phyloP scores from a whole-genome alignment of 2,888 invertebrate species.

The Miltochrista miniata region DNA sequence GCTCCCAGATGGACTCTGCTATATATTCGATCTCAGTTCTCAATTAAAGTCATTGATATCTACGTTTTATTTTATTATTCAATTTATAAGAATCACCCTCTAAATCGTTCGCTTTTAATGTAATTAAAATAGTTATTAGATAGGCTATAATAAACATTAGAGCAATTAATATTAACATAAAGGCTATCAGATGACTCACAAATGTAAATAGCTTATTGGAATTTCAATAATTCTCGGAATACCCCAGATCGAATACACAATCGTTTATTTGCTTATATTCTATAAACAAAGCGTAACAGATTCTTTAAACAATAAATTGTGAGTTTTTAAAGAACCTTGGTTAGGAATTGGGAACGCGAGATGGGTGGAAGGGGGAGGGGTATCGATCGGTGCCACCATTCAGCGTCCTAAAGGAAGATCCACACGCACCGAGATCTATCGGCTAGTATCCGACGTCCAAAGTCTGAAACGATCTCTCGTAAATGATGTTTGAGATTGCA shows the following conservation, averaged over 20 bases:
- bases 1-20: no score
- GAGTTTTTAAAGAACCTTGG: constrained; percentile 32
- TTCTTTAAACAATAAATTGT: constrained; percentile 4
- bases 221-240: constrained; percentile 8
- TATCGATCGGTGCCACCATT: constrained; percentile 55
- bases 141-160: background rate
- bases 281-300: constrained; percentile 6
- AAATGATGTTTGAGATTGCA: no score
- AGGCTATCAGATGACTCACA: constrained; percentile 2
- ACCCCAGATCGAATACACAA: background rate
- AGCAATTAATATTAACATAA: constrained; percentile 6
- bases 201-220: constrained; percentile 7
- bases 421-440: no score
- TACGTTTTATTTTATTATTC: background rate
- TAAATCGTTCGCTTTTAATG: background rate
- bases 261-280: constrained; percentile 2
- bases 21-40: no score
- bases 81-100: background rate
- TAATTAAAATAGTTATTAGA: no score
- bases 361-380: constrained; percentile 24
- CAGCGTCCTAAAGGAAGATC: constrained; percentile 33
- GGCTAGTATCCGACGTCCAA: no score
- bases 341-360: constrained; percentile 28
- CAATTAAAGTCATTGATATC: no score
- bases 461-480: no score